These are phyloP conservation scores for Dioctria linearis DNA, from an alignment of 2,888 invertebrate genomes.

Conservation along the genomic window DNA sequence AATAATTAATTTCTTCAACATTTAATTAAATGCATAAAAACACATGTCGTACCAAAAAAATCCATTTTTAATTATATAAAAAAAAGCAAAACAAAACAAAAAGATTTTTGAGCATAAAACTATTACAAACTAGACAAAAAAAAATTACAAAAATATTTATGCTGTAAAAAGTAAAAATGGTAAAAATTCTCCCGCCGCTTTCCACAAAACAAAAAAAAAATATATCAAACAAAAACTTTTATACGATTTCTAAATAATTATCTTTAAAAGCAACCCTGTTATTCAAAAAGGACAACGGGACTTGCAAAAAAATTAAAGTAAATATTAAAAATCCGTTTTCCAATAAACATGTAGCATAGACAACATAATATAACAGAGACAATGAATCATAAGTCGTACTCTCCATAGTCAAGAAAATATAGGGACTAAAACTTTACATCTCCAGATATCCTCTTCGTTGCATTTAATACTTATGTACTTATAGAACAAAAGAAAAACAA, in stretches of 20 bases:
- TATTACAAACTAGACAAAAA: not conserved
- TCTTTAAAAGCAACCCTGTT: not conserved
- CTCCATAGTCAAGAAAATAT: conserved; percentile 6
- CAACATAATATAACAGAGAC: conserved; percentile 33
- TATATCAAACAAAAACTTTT: conserved; percentile 29
- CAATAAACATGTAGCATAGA: not conserved
- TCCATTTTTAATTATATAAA: not conserved
- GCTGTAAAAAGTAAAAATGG: conserved; percentile 46
- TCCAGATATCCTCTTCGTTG: conserved; percentile 37
- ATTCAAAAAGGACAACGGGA: not conserved
- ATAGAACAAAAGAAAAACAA: conserved; percentile 12
- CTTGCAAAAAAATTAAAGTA: not conserved
- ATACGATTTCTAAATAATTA: conserved; percentile 29
- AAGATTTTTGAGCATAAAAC: not conserved
- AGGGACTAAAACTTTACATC: not conserved
- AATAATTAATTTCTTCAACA: not conserved
- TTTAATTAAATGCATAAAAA: not conserved
- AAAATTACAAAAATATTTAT: conserved; percentile 11
- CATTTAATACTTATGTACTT: conserved; percentile 8
- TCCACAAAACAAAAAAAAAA: conserved; percentile 19
- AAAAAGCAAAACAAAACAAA: not conserved
- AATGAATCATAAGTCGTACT: conserved; percentile 16
- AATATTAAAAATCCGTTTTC: conserved; percentile 9
- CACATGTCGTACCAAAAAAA: not conserved
- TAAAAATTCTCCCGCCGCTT: conserved; percentile 51